Conservation (phyloP, 2,797 vertebrate species). For the Tangara arthus region DNA sequence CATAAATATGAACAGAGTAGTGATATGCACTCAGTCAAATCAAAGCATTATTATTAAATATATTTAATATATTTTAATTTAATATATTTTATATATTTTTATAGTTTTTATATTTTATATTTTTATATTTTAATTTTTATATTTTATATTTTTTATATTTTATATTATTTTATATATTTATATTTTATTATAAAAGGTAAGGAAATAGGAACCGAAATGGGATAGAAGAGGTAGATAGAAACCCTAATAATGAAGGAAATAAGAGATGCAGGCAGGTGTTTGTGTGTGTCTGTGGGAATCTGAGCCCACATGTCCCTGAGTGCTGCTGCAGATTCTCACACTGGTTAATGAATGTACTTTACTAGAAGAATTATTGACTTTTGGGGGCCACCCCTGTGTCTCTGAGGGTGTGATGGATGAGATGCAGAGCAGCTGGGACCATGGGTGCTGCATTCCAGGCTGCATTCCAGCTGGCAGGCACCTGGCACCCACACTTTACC, state of each 20-base stretch:
- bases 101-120: too few species aligned
- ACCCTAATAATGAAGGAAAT: background rate
- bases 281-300: background rate
- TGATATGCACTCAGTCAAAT: background rate
- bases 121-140: too few species aligned
- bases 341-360: background rate
- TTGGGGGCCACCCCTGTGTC: background rate
- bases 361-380: background rate
- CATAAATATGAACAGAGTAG: background rate
- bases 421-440: background rate
- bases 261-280: background rate
- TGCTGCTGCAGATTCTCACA: background rate
- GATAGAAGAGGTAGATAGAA: background rate
- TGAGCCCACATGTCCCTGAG: background rate
- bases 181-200: background rate
- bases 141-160: too few species aligned
- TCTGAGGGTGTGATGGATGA: background rate
- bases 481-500: background rate
- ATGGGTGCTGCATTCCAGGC: slow-evolving; percentile 38
- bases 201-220: background rate
- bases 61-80: too few species aligned
- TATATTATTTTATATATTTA: too few species aligned
- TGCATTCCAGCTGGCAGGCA: slow-evolving; percentile 40
- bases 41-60: background rate
- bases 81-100: too few species aligned